phyloP scores from a whole-genome alignment of 2,888 invertebrate species.

The Omphaloscelis lunosa region DNA sequence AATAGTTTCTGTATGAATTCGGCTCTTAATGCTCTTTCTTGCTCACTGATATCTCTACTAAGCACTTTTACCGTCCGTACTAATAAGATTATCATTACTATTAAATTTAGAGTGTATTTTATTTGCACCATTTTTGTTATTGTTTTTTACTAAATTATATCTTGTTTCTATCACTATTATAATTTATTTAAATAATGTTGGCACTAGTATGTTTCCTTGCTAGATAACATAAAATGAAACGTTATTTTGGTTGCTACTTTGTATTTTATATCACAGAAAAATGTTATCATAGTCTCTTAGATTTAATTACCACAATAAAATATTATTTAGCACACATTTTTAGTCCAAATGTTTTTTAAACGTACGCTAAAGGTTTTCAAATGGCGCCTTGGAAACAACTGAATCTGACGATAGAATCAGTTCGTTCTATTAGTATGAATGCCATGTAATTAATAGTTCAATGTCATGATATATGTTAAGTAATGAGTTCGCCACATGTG shows the following conservation, averaged over 20 bases:
- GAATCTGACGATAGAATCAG: slow-evolving; percentile 47
- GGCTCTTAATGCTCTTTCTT: slow-evolving; percentile 85
- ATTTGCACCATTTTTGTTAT: slow-evolving; percentile 43
- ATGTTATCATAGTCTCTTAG: neutral
- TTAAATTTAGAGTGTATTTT: slow-evolving; percentile 45
- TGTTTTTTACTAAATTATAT: neutral
- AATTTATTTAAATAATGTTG: slow-evolving; percentile 11
- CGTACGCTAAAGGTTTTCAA: neutral
- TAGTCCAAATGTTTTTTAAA: neutral
- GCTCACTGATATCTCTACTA: slow-evolving; percentile 80
- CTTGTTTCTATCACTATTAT: slow-evolving; percentile 25
- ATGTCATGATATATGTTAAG: slow-evolving; percentile 75
- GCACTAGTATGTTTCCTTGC: slow-evolving; percentile 20
- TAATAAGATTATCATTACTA: slow-evolving; percentile 68
- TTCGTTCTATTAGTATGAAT: slow-evolving; percentile 64
- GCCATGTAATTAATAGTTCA: slow-evolving; percentile 74
- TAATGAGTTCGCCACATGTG: slow-evolving; percentile 67
- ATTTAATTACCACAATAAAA: neutral
- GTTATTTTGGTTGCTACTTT: neutral
- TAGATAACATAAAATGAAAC: slow-evolving; percentile 24
- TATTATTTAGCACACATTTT: neutral
- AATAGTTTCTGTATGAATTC: slow-evolving; percentile 93
- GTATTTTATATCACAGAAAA: neutral
- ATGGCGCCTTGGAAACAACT: slow-evolving; percentile 55
- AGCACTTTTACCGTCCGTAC: slow-evolving; percentile 68